phyloP scores from a whole-genome alignment of 2,797 vertebrate species.

The Petrocephalus sullivani region DNA sequence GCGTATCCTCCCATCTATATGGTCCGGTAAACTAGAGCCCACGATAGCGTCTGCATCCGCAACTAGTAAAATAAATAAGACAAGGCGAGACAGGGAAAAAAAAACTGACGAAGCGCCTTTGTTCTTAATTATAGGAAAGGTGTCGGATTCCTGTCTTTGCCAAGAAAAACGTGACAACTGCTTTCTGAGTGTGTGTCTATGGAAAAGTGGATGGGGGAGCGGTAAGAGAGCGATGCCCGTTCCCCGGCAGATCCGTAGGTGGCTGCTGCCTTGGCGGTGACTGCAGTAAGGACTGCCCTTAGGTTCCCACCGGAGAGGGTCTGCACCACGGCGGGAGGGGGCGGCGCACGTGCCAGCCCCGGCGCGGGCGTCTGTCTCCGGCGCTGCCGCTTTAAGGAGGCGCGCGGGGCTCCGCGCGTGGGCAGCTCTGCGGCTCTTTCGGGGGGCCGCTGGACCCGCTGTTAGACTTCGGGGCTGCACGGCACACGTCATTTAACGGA shows the following conservation, averaged over 20 bases:
- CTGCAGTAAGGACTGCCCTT: not conserved
- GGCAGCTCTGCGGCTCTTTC: not conserved
- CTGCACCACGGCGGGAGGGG: not conserved
- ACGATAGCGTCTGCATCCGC: not conserved
- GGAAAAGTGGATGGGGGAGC: not conserved
- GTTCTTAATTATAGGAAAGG: not conserved
- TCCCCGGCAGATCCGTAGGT: not conserved
- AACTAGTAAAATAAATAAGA: not conserved
- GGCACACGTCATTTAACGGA: not conserved
- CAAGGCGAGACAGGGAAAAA: not conserved
- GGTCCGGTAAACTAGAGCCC: not conserved
- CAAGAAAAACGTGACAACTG: not conserved
- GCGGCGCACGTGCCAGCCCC: not conserved
- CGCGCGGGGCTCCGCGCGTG: not conserved
- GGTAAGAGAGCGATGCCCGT: not conserved
- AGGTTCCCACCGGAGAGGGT: slow-evolving; percentile 16
- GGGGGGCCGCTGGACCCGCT: not conserved
- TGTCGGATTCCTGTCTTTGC: not conserved
- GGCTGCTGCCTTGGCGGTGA: not conserved
- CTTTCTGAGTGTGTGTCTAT: not conserved
- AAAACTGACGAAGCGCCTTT: not conserved
- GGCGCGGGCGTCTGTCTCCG: not conserved
- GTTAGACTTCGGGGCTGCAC: not conserved
- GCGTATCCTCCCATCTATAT: not conserved
- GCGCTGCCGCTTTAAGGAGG: slow-evolving; percentile 14